These are phyloP conservation scores for Umimayanthus chanpuru DNA, from an alignment of 92 coral and sea anemone genomes.

Conservation along the genomic window DNA sequence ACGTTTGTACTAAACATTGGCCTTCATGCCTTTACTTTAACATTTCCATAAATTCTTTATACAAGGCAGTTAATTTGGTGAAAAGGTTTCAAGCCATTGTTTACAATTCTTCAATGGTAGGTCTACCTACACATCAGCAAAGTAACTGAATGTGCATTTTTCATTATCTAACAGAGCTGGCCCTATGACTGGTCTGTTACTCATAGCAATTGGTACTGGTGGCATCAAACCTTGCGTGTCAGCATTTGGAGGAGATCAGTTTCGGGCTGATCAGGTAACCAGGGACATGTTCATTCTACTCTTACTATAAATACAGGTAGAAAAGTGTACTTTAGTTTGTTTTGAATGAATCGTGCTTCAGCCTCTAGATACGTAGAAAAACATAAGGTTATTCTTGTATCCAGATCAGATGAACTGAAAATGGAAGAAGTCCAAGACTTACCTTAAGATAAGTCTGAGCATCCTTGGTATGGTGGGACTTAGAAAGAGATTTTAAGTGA, in stretches of 20 bases:
- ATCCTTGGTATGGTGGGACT: no score
- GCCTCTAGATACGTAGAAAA: neutral
- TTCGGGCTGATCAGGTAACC: slow-evolving; percentile 82
- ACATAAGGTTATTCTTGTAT: neutral
- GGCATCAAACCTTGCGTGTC: slow-evolving; percentile 99
- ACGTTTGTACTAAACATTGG: no score
- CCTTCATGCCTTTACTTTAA: no score
- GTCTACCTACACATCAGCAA: neutral
- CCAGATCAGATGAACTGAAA: no score
- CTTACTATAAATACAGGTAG: no score
- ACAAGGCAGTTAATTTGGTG: neutral
- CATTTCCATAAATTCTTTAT: neutral
- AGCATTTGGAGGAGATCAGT: slow-evolving; percentile 99
- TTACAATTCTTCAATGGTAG: neutral
- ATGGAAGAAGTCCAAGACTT: neutral
- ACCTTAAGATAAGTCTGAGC: neutral
- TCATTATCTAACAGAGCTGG: slow-evolving; percentile 67
- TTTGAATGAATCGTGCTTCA: neutral
- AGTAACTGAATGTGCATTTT: neutral
- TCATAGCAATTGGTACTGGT: slow-evolving; percentile 96
- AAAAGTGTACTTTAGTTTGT: neutral
- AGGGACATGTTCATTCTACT: no score
- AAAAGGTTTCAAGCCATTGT: neutral
- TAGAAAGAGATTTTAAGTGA: no score
- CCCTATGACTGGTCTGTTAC: slow-evolving; percentile 87